Evolutionary conservation across 2,113 vertebrate genomes (phyloP).

Genomic region (Psephotus haematonotus): DNA sequence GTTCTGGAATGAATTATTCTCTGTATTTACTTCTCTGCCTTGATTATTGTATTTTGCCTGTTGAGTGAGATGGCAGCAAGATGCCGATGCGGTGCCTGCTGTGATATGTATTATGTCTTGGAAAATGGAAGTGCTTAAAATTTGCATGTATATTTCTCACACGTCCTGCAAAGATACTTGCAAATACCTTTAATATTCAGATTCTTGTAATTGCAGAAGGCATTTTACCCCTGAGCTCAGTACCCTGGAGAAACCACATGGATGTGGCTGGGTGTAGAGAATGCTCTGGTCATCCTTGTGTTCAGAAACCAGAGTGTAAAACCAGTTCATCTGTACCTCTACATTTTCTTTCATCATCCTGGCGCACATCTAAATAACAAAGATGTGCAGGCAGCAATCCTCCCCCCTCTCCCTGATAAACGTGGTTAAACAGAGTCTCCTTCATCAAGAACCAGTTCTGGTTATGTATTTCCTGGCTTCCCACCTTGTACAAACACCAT

Average conservation of each 20-base stretch:
- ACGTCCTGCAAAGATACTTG: neutral
- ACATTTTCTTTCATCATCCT: neutral
- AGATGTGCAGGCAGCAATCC: neutral
- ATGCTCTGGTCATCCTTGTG: neutral
- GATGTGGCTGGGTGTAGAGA: neutral
- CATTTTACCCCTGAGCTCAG: neutral
- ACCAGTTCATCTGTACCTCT: neutral
- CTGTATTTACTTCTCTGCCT: neutral
- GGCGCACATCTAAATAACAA: neutral
- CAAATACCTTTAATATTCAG: neutral
- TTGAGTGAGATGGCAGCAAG: neutral
- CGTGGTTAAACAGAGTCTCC: too few relatives aligned
- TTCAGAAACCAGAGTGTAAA: neutral
- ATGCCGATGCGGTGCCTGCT: neutral
- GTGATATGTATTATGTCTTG: neutral
- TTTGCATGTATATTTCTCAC: neutral
- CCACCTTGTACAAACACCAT: neutral
- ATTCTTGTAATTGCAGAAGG: neutral
- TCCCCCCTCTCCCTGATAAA: neutral
- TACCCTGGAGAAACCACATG: rapidly evolving
- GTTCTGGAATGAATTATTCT: neutral
- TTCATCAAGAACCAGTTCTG: neutral
- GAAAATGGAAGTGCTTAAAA: neutral
- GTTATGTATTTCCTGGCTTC: neutral
- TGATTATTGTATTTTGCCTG: neutral